Percentiles rank a stretch among this genome's conserved stretches.
Conservation (phyloP, 2,113 vertebrate genomes). For the Ammodytes dubius region DNA sequence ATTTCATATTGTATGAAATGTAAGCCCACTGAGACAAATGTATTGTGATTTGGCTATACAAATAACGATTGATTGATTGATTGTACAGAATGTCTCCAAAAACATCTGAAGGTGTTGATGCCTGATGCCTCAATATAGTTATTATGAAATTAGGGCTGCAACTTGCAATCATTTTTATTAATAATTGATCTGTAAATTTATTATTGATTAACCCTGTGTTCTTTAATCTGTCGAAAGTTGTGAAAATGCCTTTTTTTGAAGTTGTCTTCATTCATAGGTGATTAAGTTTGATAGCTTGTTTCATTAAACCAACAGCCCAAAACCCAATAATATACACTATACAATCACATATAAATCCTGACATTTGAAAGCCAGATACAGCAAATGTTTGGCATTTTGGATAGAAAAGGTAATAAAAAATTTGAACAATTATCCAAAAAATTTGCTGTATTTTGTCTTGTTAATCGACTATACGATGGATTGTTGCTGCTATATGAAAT, state of each 20-base stretch:
- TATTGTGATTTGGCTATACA: no score
- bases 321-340: background rate
- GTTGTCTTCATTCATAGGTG: background rate
- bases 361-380: background rate
- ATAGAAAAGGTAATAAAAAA: background rate
- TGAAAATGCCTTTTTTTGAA: background rate
- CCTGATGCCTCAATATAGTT: background rate
- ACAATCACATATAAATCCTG: background rate
- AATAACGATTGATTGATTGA: no score
- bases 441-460: background rate
- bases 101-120: conserved; percentile 5
- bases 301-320: background rate
- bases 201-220: background rate
- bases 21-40: no score
- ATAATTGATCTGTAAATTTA: background rate
- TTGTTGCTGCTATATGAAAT: background rate
- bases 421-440: background rate
- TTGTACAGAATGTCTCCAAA: background rate
- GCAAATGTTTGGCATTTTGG: background rate
- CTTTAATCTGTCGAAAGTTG: background rate
- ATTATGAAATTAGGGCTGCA: background rate
- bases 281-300: background rate
- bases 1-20: no score
- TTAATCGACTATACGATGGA: background rate
- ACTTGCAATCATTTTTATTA: background rate